A percentile compares a stretch with the other conserved stretches of the same genome.
Conservation (phyloP, 1,140 invertebrate genomes). For the Saccostrea cuccullata region DNA sequence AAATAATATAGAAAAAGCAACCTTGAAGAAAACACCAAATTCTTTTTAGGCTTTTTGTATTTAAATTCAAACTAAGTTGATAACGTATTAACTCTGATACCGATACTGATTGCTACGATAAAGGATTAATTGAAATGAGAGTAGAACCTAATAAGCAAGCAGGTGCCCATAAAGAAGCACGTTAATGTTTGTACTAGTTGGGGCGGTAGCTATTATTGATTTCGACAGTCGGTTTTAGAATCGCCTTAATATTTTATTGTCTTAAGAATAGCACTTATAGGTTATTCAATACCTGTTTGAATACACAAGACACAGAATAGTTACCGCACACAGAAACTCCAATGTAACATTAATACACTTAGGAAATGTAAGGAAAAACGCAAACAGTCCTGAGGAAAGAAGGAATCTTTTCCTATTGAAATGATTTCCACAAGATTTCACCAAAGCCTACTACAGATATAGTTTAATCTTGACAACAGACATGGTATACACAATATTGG, state of each 20-base stretch:
- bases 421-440: neutral
- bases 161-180: slow-evolving; percentile 7
- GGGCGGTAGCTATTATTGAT: slow-evolving; percentile 24
- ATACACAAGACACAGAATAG: neutral
- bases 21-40: neutral
- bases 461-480: neutral
- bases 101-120: neutral
- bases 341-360: neutral
- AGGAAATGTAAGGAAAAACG: neutral
- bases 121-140: slow-evolving; percentile 6
- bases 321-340: neutral
- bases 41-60: neutral
- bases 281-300: slow-evolving; percentile 9
- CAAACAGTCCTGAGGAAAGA: neutral
- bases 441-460: neutral
- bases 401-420: neutral
- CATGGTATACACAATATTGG: neutral
- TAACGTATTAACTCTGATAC: neutral
- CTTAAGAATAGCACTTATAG: slow-evolving; percentile 9
- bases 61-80: neutral
- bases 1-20: neutral
- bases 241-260: slow-evolving; percentile 23
- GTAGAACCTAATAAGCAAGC: neutral
- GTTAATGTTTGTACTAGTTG: neutral
- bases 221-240: neutral